These are phyloP conservation scores for Theonella swinhoei DNA, from an alignment of 37 sponge, comb jelly and placozoan species.

Conservation along the genomic window DNA sequence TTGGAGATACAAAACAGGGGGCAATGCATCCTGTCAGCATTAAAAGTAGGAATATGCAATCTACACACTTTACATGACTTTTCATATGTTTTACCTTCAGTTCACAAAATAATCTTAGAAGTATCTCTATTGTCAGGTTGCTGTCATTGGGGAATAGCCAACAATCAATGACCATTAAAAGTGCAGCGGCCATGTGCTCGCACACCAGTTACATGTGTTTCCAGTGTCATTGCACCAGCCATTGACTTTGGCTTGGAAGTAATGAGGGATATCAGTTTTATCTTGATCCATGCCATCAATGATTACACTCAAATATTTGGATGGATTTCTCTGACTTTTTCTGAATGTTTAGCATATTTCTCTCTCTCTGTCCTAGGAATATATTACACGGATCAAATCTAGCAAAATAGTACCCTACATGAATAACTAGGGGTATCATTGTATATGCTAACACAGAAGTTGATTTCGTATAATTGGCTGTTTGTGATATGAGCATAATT, in stretches of 20 bases:
- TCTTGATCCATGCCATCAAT: constrained; percentile 44
- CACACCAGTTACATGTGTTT: constrained; percentile 21
- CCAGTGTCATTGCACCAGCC: not conserved
- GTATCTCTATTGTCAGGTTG: constrained; percentile 22
- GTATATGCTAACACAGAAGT: too few species aligned
- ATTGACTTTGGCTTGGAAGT: constrained; percentile 13
- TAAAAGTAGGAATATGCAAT: too few species aligned
- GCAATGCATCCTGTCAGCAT: too few species aligned
- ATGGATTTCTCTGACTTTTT: too few species aligned
- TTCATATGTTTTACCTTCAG: not conserved
- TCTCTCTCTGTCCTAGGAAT: constrained; percentile 20
- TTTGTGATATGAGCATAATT: too few species aligned
- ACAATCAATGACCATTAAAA: not conserved
- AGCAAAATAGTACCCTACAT: too few species aligned
- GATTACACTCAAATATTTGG: constrained; percentile 28
- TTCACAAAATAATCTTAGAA: not conserved
- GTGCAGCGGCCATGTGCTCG: constrained; percentile 1
- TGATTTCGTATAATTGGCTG: too few species aligned
- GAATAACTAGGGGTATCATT: not conserved
- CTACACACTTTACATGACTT: too few species aligned
- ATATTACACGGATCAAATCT: too few species aligned
- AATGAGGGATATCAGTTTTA: constrained; percentile 25
- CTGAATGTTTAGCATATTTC: constrained; percentile 30
- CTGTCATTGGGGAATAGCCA: constrained; percentile 24
- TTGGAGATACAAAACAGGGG: too few species aligned